Evolutionary conservation across 2,888 invertebrate genomes (phyloP), one percentile per base, ranked within the genome.

Genomic region (Machimus rusticus): DNA sequence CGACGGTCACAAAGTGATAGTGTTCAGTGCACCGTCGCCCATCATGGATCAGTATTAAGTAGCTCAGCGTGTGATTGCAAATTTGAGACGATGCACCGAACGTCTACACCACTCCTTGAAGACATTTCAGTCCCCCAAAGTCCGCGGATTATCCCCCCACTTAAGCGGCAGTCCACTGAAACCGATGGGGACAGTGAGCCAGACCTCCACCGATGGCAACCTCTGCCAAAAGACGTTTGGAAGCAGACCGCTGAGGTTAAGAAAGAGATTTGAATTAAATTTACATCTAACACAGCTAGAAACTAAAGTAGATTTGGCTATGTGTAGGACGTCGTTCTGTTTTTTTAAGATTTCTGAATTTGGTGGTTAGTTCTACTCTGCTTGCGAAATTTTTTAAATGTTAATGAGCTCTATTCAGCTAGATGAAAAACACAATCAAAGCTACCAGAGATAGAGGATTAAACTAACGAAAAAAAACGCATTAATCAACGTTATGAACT

Each of bases 221-320:
- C 95, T 89, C 96, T 97, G 0, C 95, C 97, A 0, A 96, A 97
- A 90, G 94, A 94, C 76, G 95, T 98, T 74, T 97, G 97, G 96
- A 96, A 96, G 90, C 95, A 96, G 14, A 94, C 96, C 12, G 94
- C 97, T 12, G 96, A 96, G 93, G 96, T 96, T 91, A 91, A 91
- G 89, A 87, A 88, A 88, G n/a, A 87, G 51, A 57, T 43, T 74
- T 77, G 76, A 88, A 87, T 51, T 51, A 12, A 82, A 74, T 37
- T 76, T 37, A n/a, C 76, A 23, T 66, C 66, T 66, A 66, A 66
- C 66, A 66, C 8, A 28, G 23, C 28, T 66, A 28, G 23, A 66
- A 19, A 23, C 9, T 66, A 28, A 51, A 23, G 4, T 66, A 28
- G 19, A 66, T 28, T 66, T 66, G n/a, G 51, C 51, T 51, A 51